These are phyloP conservation scores for Steatornis caripensis DNA, from an alignment of 2,113 vertebrate species.

Conservation along the genomic window DNA sequence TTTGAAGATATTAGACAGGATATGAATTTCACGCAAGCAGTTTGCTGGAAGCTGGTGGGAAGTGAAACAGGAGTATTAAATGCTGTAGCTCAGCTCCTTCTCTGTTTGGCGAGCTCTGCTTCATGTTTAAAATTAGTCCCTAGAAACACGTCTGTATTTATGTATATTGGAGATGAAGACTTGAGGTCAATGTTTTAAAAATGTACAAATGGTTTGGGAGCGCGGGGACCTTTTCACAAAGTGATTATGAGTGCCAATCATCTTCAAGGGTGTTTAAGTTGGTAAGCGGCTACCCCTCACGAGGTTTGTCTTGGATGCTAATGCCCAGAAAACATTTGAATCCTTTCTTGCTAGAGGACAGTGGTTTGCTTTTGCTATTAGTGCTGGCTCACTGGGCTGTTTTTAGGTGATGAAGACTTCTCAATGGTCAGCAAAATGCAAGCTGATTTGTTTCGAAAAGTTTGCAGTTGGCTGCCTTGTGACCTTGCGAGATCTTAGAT, in stretches of 20 bases:
- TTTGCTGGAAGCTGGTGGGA: background rate
- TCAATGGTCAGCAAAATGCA: background rate
- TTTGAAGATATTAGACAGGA: constrained; percentile 5
- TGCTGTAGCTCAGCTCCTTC: background rate
- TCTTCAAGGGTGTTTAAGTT: background rate
- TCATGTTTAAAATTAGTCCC: background rate
- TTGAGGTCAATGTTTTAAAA: background rate
- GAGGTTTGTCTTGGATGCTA: background rate
- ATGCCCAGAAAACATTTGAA: background rate
- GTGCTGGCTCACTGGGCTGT: background rate
- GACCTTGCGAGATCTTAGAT: background rate
- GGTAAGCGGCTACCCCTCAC: rapidly evolving
- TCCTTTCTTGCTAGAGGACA: background rate
- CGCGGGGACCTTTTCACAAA: rapidly evolving
- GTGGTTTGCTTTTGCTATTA: background rate
- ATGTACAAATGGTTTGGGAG: background rate
- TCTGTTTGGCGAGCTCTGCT: background rate
- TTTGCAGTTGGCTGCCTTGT: background rate
- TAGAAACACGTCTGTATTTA: background rate
- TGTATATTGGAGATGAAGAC: background rate
- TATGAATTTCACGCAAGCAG: background rate
- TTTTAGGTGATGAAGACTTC: background rate
- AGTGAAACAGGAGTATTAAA: background rate
- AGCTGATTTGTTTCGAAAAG: background rate
- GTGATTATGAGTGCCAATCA: background rate